phyloP scores from a whole-genome alignment of 1,140 invertebrate genomes.

The Pseudomyrmex sp. region DNA sequence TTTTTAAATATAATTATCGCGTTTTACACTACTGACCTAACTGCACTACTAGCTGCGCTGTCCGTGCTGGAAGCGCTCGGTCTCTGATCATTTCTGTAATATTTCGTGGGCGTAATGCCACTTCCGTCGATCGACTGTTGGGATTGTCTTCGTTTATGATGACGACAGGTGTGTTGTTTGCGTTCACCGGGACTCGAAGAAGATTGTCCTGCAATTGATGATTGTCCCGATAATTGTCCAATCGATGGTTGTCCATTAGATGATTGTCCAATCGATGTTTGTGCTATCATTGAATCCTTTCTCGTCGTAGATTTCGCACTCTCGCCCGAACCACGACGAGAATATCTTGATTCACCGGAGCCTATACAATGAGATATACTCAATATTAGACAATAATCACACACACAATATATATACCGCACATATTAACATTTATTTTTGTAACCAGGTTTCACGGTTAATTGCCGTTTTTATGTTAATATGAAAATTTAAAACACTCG shows the following conservation, averaged over 20 bases:
- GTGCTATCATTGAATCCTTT: constrained; percentile 86
- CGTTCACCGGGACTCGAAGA: constrained; percentile 76
- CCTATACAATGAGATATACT: constrained; percentile 64
- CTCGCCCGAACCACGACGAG: constrained; percentile 88
- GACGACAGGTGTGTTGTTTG: constrained; percentile 83
- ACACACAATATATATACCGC: too few relatives aligned
- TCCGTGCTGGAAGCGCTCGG: constrained; percentile 93
- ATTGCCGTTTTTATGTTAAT: too few relatives aligned
- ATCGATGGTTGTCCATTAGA: too few relatives aligned
- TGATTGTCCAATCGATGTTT: too few relatives aligned
- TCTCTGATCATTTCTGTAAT: constrained; percentile 88
- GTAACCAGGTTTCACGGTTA: too few relatives aligned
- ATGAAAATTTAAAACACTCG: too few relatives aligned
- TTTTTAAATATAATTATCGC: neutral
- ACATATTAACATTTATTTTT: too few relatives aligned
- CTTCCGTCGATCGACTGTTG: constrained; percentile 88
- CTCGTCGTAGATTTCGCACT: constrained; percentile 86
- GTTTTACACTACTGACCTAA: constrained; percentile 75
- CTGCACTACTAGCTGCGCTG: constrained; percentile 84
- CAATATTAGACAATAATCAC: too few relatives aligned
- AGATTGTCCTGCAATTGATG: constrained; percentile 82
- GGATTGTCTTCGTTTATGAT: constrained; percentile 83
- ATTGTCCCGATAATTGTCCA: too few relatives aligned
- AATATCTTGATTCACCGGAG: constrained; percentile 82
- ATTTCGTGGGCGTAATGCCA: constrained; percentile 78